These are phyloP conservation scores for Pogonocichla stellata DNA, from an alignment of 2,113 vertebrate species.

Conservation along the genomic window DNA sequence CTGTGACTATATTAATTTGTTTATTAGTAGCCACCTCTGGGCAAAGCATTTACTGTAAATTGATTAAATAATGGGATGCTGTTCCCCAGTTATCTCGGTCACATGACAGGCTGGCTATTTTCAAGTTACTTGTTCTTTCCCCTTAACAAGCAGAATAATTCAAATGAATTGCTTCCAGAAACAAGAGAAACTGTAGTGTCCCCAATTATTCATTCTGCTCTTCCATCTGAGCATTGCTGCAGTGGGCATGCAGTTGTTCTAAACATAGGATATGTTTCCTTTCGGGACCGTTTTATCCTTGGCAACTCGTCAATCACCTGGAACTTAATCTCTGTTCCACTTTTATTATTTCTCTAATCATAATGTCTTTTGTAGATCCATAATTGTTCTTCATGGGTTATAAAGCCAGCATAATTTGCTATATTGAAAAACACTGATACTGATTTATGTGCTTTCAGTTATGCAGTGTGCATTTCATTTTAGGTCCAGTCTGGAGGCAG, in stretches of 20 bases:
- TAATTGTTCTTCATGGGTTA: conserved; percentile 61
- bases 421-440: not conserved
- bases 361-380: conserved; percentile 6
- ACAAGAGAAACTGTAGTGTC: not conserved
- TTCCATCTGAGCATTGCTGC: not conserved
- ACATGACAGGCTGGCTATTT: not conserved
- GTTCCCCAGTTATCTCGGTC: not conserved
- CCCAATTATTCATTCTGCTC: not conserved
- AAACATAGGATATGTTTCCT: not conserved
- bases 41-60: not conserved
- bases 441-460: conserved; percentile 2
- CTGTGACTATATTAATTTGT: not conserved
- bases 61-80: not conserved
- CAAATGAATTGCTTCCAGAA: not conserved
- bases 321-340: not conserved
- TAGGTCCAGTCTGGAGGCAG: not conserved
- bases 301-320: not conserved
- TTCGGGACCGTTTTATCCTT: not conserved
- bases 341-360: conserved; percentile 1
- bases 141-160: conserved; percentile 1
- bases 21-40: not conserved
- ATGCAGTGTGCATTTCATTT: conserved; percentile 13
- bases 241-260: not conserved
- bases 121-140: not conserved
- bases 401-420: conserved; percentile 40